Base-by-base conservation (phyloP, 2,888 invertebrate species). In the Megamerina dolium region DNA sequence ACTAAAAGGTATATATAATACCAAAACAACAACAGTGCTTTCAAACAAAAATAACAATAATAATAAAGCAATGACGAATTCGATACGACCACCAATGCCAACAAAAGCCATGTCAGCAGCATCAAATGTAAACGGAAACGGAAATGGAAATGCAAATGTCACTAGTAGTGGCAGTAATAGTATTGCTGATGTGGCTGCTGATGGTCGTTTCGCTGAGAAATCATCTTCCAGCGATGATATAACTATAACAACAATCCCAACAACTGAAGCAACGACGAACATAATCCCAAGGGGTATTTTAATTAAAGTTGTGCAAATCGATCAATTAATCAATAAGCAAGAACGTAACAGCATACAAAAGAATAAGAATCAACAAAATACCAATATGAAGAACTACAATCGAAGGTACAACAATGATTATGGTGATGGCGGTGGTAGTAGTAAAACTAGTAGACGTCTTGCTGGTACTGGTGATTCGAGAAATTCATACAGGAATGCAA, bases 281-380 rank as follows among this genome's bases (percentile, higher is more conserved):
- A 18, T 23, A 37, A 45, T 23, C 34, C 38, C 49, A 26, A 50
- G 43, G 52, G 56, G 50, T 45, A 48, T 62, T 50, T 58, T 60
- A 57, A 53, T 62, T 51, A 61, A 58, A 56, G 47, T 60, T 48
- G 52, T 60, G 48, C 55, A 53, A 53, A 60, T 63, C 49, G 61
- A 60, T 57, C 57, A 58, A 55, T 56, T 62, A 45, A 49, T 52
- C 38, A 52, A 51, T 41, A 51, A 52, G 40, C 46, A 46, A 17
- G 20, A 41, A 34, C 37, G 31, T 29, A 36, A 13, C 27, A 33
- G 21, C 19, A 45, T 10, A 51, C 43, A 40, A 19, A 50, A 54
- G 45, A 50, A 48, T 38, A 45, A 47, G 32, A 26, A 35, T 23
- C 39, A 34, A 14, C 46, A 52, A 30, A 43, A 23, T 6, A 33